These are phyloP conservation scores for Poecile atricapillus DNA, from an alignment of 2,113 vertebrate genomes.

Conservation along the genomic window DNA sequence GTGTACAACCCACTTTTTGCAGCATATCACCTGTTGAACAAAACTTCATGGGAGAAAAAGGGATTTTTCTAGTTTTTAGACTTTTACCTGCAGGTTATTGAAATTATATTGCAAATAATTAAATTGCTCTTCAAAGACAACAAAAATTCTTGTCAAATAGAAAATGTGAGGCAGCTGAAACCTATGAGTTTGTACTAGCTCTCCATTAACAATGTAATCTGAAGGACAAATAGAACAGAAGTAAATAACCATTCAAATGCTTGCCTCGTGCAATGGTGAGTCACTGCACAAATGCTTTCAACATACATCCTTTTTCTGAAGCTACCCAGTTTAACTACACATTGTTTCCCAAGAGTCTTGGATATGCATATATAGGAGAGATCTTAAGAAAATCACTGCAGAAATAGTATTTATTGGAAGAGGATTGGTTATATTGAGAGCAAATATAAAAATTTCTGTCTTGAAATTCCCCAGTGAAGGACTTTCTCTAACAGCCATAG, in stretches of 20 bases:
- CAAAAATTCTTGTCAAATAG: background rate
- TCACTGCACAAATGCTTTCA: background rate
- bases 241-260: background rate
- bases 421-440: accelerated
- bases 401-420: background rate
- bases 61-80: background rate
- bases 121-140: background rate
- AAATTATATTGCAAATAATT: background rate
- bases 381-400: background rate
- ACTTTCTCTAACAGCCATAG: background rate
- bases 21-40: background rate
- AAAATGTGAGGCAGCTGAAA: background rate
- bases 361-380: background rate
- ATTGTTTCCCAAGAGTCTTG: background rate
- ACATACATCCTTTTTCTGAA: background rate
- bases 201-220: background rate
- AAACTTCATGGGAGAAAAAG: background rate
- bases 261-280: background rate
- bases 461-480: background rate
- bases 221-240: background rate
- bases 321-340: background rate
- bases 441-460: background rate
- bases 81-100: background rate
- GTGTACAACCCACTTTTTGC: background rate
- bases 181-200: background rate